Percentiles rank a stretch among this genome's conserved stretches.
Evolutionary conservation across 2,113 vertebrate species (phyloP).

Genomic region (Serranochromis macrocephalus): DNA sequence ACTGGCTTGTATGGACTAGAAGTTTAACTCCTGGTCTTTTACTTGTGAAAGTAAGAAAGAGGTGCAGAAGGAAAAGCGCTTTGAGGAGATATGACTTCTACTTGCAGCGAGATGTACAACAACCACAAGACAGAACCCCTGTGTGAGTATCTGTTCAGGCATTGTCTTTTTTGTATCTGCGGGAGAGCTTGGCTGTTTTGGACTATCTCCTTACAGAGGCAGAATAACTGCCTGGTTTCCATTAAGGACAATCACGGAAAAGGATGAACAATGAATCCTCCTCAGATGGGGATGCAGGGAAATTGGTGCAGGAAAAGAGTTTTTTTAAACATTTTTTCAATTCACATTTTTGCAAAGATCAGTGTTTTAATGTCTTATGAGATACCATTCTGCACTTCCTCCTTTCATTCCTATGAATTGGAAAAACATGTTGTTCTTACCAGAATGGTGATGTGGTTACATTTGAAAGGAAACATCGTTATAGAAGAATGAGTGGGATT

Average conservation of each 20-base stretch:
- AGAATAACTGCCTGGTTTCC: slow-evolving; percentile 38
- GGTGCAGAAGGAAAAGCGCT: neutral
- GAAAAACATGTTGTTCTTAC: neutral
- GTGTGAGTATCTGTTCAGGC: slow-evolving; percentile 49
- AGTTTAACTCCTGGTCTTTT: neutral
- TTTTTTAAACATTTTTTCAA: neutral
- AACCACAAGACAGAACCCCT: slow-evolving; percentile 13
- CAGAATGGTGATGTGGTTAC: neutral
- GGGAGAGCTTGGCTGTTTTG: neutral
- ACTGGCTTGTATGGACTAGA: neutral
- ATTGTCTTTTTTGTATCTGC: neutral
- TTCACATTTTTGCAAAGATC: neutral
- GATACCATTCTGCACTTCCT: neutral
- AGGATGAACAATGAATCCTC: neutral
- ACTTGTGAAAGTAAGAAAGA: neutral
- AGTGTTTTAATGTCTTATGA: neutral
- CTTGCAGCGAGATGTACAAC: slow-evolving; percentile 26
- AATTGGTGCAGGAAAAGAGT: neutral
- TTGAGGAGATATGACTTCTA: slow-evolving; percentile 24
- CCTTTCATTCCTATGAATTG: neutral
- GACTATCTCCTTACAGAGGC: neutral
- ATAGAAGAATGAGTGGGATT: neutral
- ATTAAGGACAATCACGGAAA: slow-evolving; percentile 35
- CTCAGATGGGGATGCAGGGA: neutral
- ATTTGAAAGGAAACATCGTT: neutral